phyloP scores from a whole-genome alignment of 2,113 vertebrate species.

The Chelonoidis abingdonii region DNA sequence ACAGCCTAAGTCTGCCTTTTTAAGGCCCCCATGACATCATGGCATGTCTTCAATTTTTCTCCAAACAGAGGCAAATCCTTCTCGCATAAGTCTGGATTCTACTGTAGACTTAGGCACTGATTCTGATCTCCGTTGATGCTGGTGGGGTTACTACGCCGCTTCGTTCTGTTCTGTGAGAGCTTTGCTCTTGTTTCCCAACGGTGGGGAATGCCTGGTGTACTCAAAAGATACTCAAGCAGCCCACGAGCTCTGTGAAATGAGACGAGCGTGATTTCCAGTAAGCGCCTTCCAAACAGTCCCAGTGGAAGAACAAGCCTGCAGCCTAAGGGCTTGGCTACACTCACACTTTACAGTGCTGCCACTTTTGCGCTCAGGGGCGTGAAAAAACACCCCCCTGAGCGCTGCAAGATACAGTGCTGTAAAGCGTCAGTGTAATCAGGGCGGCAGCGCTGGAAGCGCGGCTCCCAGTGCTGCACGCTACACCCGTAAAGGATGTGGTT shows the following conservation, averaged over 20 bases:
- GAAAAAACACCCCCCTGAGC: too few species aligned
- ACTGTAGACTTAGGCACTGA: not conserved
- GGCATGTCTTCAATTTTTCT: not conserved
- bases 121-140: not conserved
- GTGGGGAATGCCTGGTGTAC: not conserved
- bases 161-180: not conserved
- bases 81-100: not conserved
- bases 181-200: not conserved
- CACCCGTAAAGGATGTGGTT: too few species aligned
- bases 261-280: not conserved
- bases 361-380: too few species aligned
- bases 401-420: too few species aligned
- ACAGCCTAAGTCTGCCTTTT: not conserved
- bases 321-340: too few species aligned
- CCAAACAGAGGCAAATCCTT: not conserved
- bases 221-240: not conserved
- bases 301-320: not conserved
- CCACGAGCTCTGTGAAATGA: not conserved
- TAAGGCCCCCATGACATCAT: not conserved
- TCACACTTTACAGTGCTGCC: too few species aligned
- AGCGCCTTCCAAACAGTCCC: not conserved
- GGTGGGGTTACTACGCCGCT: not conserved
- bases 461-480: too few species aligned
- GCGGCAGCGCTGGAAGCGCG: too few species aligned
- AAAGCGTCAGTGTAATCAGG: too few species aligned